Evolutionary conservation across 30 jellyfish, hydroid and myxozoan species (phyloP).

Genomic region (Hydra vulgaris): DNA sequence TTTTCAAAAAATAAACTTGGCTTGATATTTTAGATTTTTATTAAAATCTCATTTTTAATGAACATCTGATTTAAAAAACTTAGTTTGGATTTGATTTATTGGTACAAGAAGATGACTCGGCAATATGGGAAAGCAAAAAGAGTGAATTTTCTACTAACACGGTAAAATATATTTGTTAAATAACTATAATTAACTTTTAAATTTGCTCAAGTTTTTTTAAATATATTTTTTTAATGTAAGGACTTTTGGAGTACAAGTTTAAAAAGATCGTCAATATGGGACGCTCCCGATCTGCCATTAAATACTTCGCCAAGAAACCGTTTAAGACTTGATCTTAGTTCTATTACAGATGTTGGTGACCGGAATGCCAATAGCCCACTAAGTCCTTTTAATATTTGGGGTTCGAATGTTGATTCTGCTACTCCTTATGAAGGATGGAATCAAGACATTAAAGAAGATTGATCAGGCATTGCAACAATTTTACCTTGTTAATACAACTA

Average conservation of each 20-base stretch:
- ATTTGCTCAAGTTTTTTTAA: too few relatives aligned
- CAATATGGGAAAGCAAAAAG: neutral
- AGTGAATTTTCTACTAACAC: neutral
- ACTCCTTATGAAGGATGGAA: slow-evolving; percentile 99
- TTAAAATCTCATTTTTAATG: too few relatives aligned
- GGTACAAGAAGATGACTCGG: slow-evolving; percentile 5
- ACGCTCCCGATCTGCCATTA: slow-evolving; percentile 52
- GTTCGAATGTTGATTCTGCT: slow-evolving; percentile 47
- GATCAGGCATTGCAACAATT: neutral
- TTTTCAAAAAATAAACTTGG: too few relatives aligned
- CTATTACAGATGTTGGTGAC: slow-evolving; percentile 35
- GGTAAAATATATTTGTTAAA: neutral
- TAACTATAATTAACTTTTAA: too few relatives aligned
- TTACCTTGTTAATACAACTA: neutral
- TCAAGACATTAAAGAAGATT: slow-evolving; percentile 80
- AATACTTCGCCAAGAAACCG: slow-evolving; percentile 70
- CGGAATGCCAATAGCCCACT: slow-evolving; percentile 72
- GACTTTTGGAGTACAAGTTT: slow-evolving; percentile 45
- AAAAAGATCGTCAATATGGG: slow-evolving; percentile 88
- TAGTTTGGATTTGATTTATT: slow-evolving; percentile 28
- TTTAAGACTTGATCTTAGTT: slow-evolving; percentile 73
- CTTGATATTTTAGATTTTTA: too few relatives aligned
- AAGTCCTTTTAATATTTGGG: slow-evolving; percentile 82
- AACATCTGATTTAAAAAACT: too few relatives aligned
- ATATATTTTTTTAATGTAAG: neutral